Evolutionary conservation across 2,113 vertebrate species (phyloP), one percentile per base, ranked within the genome.

Genomic region (Guaruba guarouba): DNA sequence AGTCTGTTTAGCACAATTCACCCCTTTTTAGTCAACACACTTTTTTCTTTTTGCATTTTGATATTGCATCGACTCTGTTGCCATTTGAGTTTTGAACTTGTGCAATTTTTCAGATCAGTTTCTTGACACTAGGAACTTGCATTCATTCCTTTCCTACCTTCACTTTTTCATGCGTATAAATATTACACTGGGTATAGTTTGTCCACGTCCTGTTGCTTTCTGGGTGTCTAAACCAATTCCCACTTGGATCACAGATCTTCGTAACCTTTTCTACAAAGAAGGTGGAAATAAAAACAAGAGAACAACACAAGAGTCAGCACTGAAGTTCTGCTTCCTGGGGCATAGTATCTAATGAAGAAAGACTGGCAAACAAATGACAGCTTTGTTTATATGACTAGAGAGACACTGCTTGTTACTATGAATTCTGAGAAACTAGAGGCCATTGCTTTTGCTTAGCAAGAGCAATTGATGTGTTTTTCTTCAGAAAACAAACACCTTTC

Each of bases 121-220:
- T 70, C 49, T 70, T 62, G 66, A 49, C 23, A 9, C 1, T 11
- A 19, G 49, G 23, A 78, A 33, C 16, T 37, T 1, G 5, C 11
- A 43, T 31, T 31, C 35, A 15, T 51, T 83, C 17, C 39, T 91
- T 46, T 84, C 90, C 3, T 97, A 99, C 99, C 98, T 99, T 98
- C 94, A 98, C 97, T 97, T 98, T 98, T 92, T 99, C 98, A 3
- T 90, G 98, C 0, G 98, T 99, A 92, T 98, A 98, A 76, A 97
- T 88, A 22, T 98, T 99, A 94, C 99, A 99, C 83, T 96, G 98
- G 14, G 99, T 99, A 92, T 98, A 99, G 96, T 99, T 99, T 59
- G 99, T 99, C 99, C 99, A 99, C 0, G 98, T 99, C 73, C 99
- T 97, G 96, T 99, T 99, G 97, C 99, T 99, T 63, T 97, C 97